A percentile compares a stretch with the other conserved stretches of the same genome.
phyloP scores from a whole-genome alignment of 2,888 invertebrate genomes.

The Tenthredo notha region DNA sequence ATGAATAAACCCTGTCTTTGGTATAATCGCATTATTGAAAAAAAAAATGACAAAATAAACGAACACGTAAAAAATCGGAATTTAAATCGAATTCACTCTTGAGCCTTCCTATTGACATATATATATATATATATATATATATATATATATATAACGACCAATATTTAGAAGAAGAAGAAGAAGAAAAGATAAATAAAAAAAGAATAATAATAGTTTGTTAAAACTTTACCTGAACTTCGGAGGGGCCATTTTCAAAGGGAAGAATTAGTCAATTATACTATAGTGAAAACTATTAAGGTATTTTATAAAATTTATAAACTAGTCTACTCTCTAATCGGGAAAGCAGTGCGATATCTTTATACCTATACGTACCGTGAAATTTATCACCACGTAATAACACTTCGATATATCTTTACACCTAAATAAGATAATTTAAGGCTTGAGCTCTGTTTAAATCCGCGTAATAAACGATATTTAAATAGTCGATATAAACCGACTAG shows the following conservation, averaged over 20 bases:
- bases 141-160: conserved; percentile 24
- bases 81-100: conserved; percentile 32
- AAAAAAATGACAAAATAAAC: background rate
- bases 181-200: too few relatives aligned
- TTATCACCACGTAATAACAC: background rate
- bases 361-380: background rate
- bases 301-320: conserved; percentile 65
- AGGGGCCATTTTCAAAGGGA: conserved; percentile 47
- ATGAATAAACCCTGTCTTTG: background rate
- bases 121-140: background rate
- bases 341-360: background rate
- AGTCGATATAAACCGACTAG: background rate
- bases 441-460: background rate
- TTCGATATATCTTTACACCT: conserved; percentile 16
- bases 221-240: conserved; percentile 42
- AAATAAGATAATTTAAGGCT: background rate
- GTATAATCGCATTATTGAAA: background rate
- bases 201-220: conserved; percentile 14
- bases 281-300: conserved; percentile 56
- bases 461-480: background rate
- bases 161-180: background rate
- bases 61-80: background rate
- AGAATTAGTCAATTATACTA: conserved; percentile 64
- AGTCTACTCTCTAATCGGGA: background rate
- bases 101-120: conserved; percentile 26